These are phyloP conservation scores for Lasioglossum villosulum DNA, from an alignment of 2,888 invertebrate genomes.

Conservation along the genomic window DNA sequence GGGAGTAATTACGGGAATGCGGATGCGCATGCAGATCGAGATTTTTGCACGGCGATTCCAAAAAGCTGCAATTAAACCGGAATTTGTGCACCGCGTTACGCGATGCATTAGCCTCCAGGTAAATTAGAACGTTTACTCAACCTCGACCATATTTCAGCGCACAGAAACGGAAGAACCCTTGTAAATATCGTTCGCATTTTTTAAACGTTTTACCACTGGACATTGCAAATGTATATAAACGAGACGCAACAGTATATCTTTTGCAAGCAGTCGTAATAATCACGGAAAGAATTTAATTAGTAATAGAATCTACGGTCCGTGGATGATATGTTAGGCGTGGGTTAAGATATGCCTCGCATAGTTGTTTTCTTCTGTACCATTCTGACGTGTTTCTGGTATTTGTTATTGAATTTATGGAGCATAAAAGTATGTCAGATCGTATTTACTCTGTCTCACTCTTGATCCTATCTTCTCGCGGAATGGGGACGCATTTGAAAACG, in stretches of 20 bases:
- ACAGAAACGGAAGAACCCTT: background rate
- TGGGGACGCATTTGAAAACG: background rate
- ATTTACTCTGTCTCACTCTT: background rate
- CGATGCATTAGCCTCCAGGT: background rate
- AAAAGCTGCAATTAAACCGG: background rate
- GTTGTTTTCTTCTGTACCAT: background rate
- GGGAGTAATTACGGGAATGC: background rate
- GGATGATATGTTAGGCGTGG: conserved; percentile 5
- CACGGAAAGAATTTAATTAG: conserved; percentile 1
- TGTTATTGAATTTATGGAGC: conserved; percentile 13
- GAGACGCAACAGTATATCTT: background rate
- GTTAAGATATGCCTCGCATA: background rate
- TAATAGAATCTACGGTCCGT: background rate
- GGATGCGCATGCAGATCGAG: conserved; percentile 4
- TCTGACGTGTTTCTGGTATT: conserved; percentile 14
- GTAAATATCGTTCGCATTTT: background rate
- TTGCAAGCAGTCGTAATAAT: background rate
- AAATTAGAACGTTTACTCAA: background rate
- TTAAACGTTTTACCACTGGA: background rate
- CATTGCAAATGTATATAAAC: background rate
- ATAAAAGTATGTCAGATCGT: background rate
- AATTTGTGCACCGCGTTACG: background rate
- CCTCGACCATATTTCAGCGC: background rate
- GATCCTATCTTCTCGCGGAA: conserved; percentile 1
- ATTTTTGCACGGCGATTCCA: background rate